These are phyloP conservation scores for Erpetoichthys calabaricus DNA, from an alignment of 2,797 vertebrate species.

Conservation along the genomic window DNA sequence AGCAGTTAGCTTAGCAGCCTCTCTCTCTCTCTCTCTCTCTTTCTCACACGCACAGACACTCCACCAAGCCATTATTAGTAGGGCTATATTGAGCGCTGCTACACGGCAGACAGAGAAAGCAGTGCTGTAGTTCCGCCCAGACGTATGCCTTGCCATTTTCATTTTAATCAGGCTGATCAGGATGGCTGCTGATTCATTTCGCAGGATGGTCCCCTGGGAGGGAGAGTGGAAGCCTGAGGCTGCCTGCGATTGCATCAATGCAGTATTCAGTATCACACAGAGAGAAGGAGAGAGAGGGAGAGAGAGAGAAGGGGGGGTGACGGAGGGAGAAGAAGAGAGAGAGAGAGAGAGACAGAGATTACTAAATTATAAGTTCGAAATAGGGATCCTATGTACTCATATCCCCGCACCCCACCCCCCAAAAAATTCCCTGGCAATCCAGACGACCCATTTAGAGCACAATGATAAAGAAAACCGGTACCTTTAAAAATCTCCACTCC, in stretches of 20 bases:
- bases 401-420: conserved; percentile 14
- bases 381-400: background rate
- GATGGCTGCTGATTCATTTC: conserved; percentile 66
- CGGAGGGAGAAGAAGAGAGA: conserved; percentile 3
- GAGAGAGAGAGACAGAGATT: conserved; percentile 30
- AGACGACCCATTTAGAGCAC: background rate
- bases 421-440: background rate
- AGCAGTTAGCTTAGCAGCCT: conserved; percentile 37
- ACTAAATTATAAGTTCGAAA: conserved; percentile 15
- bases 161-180: conserved; percentile 64
- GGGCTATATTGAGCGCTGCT: conserved; percentile 68
- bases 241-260: conserved; percentile 41
- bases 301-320: conserved; percentile 22
- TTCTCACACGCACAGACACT: conserved; percentile 34
- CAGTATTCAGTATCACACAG: conserved; percentile 36
- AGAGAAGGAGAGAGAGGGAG: conserved; percentile 13
- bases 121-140: conserved; percentile 56
- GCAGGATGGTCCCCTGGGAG: conserved; percentile 59
- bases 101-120: conserved; percentile 65
- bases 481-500: background rate
- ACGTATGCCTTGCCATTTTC: conserved; percentile 64
- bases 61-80: conserved; percentile 68
- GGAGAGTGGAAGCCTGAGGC: conserved; percentile 50
- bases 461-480: background rate
- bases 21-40: conserved; percentile 18